phyloP scores from a whole-genome alignment of 2,113 vertebrate genomes.

The Rhadina sibilatrix region DNA sequence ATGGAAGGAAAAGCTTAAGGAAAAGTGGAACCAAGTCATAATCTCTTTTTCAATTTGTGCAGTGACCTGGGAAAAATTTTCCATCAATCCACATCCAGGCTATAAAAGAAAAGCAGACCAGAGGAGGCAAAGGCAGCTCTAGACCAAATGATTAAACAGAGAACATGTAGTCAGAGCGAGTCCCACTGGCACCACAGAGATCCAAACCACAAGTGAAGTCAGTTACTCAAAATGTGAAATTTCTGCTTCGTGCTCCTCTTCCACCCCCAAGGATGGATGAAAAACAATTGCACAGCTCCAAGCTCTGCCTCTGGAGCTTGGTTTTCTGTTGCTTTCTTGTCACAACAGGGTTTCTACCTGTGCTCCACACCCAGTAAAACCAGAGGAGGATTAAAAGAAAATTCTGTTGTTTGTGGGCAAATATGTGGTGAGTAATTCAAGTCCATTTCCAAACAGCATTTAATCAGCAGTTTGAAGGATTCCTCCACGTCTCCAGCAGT shows the following conservation, averaged over 20 bases:
- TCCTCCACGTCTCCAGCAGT: neutral
- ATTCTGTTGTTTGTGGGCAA: neutral
- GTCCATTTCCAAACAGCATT: neutral
- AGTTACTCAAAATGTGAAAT: neutral
- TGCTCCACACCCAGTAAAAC: neutral
- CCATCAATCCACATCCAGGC: neutral
- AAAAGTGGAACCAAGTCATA: neutral
- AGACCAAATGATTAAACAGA: neutral
- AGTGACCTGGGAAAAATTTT: constrained; percentile 29
- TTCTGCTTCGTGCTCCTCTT: neutral
- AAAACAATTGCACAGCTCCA: neutral
- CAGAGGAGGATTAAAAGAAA: neutral
- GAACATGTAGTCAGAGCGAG: neutral
- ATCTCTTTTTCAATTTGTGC: neutral
- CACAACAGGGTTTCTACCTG: neutral
- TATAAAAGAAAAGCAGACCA: neutral
- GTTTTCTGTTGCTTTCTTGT: neutral
- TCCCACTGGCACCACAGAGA: neutral
- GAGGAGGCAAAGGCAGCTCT: neutral
- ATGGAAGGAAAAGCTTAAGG: neutral
- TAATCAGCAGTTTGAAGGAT: neutral
- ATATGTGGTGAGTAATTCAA: neutral
- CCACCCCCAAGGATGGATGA: neutral
- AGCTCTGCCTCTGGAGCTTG: neutral
- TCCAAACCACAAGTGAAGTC: neutral